A percentile compares a stretch with the other conserved stretches of the same genome.
phyloP scores from a whole-genome alignment of 2,113 vertebrate species.

The Hyperoodon ampullatus region DNA sequence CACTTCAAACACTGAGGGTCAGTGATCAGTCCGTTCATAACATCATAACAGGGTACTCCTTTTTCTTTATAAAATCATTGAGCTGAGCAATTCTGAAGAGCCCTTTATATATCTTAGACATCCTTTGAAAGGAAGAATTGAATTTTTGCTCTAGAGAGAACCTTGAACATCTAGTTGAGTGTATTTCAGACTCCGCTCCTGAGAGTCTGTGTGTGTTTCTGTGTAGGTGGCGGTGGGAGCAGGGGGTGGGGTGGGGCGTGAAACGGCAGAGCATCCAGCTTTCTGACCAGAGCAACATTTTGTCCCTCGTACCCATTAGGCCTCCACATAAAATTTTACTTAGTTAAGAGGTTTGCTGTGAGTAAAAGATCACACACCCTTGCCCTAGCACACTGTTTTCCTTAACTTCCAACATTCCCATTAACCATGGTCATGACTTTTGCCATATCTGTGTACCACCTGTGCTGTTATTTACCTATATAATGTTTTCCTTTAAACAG shows the following conservation, averaged over 20 bases:
- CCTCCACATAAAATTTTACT: neutral
- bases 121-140: slow-evolving; percentile 5
- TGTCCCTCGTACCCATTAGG: neutral
- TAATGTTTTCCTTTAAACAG: neutral
- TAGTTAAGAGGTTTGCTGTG: neutral
- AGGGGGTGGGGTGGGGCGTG: neutral
- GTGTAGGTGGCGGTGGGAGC: neutral
- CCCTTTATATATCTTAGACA: neutral
- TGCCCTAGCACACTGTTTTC: neutral
- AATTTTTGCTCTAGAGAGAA: neutral
- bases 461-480: neutral
- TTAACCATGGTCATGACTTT: neutral
- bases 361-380: neutral
- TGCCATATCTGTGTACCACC: neutral
- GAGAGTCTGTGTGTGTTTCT: neutral
- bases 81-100: neutral
- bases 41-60: neutral
- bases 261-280: neutral
- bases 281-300: neutral
- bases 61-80: neutral
- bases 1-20: neutral
- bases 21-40: neutral
- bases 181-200: neutral
- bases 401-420: neutral
- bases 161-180: neutral